These are phyloP conservation scores for Acrocephalus scirpaceus DNA, from an alignment of 2,797 vertebrate genomes.

Conservation along the genomic window DNA sequence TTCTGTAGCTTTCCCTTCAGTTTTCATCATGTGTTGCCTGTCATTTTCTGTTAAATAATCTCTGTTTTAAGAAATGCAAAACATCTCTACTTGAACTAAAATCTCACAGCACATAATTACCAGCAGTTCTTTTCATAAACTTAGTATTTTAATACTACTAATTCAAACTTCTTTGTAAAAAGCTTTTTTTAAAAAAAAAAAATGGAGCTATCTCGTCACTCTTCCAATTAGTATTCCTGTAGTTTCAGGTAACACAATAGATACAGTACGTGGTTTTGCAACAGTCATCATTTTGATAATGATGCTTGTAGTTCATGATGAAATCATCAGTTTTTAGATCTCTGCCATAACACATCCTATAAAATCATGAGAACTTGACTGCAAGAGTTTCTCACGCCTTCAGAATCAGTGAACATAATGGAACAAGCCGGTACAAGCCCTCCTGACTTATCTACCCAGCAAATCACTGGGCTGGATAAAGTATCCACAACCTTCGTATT, in stretches of 20 bases:
- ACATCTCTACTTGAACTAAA: not conserved
- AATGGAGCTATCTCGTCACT: slow-evolving; percentile 33
- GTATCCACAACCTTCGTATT: slow-evolving; percentile 60
- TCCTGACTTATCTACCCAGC: slow-evolving; percentile 76
- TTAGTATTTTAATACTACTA: not conserved
- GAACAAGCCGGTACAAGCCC: slow-evolving; percentile 88
- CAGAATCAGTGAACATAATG: slow-evolving; percentile 80
- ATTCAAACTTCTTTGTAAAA: not conserved
- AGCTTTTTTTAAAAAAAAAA: not conserved
- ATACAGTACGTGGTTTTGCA: slow-evolving; percentile 77
- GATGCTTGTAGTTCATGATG: slow-evolving; percentile 80
- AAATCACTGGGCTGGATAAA: slow-evolving; percentile 61
- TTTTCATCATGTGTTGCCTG: not conserved
- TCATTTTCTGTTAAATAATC: slow-evolving; percentile 19
- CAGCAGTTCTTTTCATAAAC: not conserved
- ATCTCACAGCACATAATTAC: not conserved
- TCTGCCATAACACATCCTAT: slow-evolving; percentile 85
- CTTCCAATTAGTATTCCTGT: slow-evolving; percentile 56
- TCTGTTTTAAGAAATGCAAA: slow-evolving; percentile 44
- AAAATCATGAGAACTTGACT: slow-evolving; percentile 96
- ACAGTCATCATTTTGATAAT: slow-evolving; percentile 80
- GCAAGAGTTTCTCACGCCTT: slow-evolving; percentile 93
- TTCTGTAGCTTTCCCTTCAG: slow-evolving; percentile 41
- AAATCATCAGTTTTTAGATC: slow-evolving; percentile 81
- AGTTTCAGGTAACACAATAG: slow-evolving; percentile 70